Evolutionary conservation across 1,140 invertebrate species (phyloP), one percentile per base, ranked within the genome.

Genomic region (Teleopsis dalmanni): DNA sequence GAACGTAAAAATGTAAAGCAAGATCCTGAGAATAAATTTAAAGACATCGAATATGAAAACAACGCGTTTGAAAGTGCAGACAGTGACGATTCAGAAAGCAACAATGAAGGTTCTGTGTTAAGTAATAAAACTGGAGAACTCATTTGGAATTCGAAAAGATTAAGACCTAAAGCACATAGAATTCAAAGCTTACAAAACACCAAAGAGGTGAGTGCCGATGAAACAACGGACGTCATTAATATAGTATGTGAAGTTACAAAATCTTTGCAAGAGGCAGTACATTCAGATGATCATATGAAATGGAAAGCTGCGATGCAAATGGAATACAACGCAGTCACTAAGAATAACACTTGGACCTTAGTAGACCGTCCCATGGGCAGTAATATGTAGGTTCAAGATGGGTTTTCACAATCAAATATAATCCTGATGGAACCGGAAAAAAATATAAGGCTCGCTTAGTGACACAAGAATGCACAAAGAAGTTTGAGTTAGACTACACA

Each of bases 401-500:
- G 57, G 55, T 60, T 3, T 60, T 48, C 19, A 44, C 40, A 22
- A 48, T 35, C 10, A 60, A 60, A 26, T 43, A 16, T 1, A 43
- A 49, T 41, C 16, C 22, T 6, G 48, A 55, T 51, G 47, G 44
- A 4, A 49, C 3, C 11, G 13, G 48, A 13, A 14, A 36, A n/a
- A 26, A 38, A 22, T 42, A 19, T 41, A 53, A 53, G 21, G 52
- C 47, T 10, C 35, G 71, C 14, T 55, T 73, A 14, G 70, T 75
- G 1, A 62, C 61, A 2, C 60, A 61, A 43, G 71, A 69, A 11
- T 73, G 47, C 49, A 37, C 40, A 8, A 70, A 73, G 54, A 49
- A 41, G 16, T 16, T 50, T 38, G 68, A 60, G 7, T 49, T 65
- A 18, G 64, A 73, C 51, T 73, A 67, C 47, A 27, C 53, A 5